These are phyloP conservation scores for Campoletis raptor DNA, from an alignment of 2,888 invertebrate species.

Conservation along the genomic window DNA sequence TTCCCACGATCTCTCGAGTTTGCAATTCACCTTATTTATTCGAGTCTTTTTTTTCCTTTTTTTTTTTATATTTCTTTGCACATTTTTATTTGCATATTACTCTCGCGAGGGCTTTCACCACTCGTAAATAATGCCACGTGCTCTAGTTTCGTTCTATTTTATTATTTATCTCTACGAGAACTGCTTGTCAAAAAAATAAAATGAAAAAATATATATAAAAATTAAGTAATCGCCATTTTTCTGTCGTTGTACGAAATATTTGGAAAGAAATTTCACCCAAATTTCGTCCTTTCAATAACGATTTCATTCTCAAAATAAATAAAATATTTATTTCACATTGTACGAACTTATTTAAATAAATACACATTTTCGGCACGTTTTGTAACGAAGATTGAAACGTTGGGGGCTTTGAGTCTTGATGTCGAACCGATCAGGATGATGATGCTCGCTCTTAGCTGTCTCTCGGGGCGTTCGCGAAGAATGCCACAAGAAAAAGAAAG, in stretches of 20 bases:
- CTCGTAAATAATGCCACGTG: slow-evolving; percentile 58
- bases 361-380: slow-evolving; percentile 32
- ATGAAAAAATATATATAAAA: no score
- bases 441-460: slow-evolving; percentile 62
- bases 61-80: slow-evolving; percentile 14
- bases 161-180: neutral
- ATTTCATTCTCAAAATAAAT: neutral
- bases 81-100: slow-evolving; percentile 22
- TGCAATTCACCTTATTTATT: slow-evolving; percentile 36
- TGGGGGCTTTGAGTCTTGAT: slow-evolving; percentile 50
- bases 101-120: slow-evolving; percentile 54
- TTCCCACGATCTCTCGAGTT: slow-evolving; percentile 58
- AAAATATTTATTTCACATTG: neutral
- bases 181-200: neutral
- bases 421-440: slow-evolving; percentile 44
- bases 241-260: no score
- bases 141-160: slow-evolving; percentile 21
- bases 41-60: slow-evolving; percentile 8
- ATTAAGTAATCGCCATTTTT: no score
- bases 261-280: no score
- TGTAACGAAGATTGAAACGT: slow-evolving; percentile 79
- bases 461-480: slow-evolving; percentile 70
- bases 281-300: no score
- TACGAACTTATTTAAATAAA: neutral
- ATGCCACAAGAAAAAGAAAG: slow-evolving; percentile 62